These are phyloP conservation scores for Oreonectes daqikongensis DNA, from an alignment of 2,797 vertebrate species.

Conservation along the genomic window DNA sequence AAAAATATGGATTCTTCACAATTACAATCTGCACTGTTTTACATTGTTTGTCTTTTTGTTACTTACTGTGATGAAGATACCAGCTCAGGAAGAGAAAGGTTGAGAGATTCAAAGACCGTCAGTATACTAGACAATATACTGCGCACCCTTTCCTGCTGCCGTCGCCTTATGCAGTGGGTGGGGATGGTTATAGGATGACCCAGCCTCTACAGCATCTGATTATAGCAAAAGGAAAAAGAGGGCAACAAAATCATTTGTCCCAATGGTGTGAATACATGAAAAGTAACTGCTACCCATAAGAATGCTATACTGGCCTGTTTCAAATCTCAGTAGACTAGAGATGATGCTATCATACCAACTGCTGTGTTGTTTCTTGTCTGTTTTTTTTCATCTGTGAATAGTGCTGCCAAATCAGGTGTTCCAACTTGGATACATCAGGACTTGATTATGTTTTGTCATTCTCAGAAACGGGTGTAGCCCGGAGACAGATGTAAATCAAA, in stretches of 20 bases:
- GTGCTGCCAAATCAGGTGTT: slow-evolving; percentile 37
- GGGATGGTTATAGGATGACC: neutral
- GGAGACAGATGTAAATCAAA: neutral
- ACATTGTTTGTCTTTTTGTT: neutral
- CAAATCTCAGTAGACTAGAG: neutral
- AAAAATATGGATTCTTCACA: neutral
- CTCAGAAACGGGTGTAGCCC: slow-evolving; percentile 44
- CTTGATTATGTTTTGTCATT: slow-evolving; percentile 32
- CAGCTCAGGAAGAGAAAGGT: neutral
- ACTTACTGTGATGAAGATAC: slow-evolving; percentile 46
- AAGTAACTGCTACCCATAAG: neutral
- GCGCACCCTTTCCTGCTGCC: no score
- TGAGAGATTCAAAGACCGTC: neutral
- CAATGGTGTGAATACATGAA: slow-evolving; percentile 8
- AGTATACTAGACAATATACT: neutral
- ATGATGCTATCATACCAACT: slow-evolving; percentile 7
- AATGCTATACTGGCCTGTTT: slow-evolving; percentile 6
- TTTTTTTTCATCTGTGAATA: slow-evolving; percentile 12
- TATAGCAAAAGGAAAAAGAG: neutral
- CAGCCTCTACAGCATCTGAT: slow-evolving; percentile 22
- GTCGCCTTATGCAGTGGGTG: slow-evolving; percentile 14
- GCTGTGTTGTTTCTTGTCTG: slow-evolving; percentile 21
- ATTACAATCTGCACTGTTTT: neutral
- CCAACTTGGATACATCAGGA: neutral
- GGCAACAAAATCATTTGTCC: slow-evolving; percentile 6